phyloP scores from a whole-genome alignment of 2,888 invertebrate species.

The Euclidia mi region DNA sequence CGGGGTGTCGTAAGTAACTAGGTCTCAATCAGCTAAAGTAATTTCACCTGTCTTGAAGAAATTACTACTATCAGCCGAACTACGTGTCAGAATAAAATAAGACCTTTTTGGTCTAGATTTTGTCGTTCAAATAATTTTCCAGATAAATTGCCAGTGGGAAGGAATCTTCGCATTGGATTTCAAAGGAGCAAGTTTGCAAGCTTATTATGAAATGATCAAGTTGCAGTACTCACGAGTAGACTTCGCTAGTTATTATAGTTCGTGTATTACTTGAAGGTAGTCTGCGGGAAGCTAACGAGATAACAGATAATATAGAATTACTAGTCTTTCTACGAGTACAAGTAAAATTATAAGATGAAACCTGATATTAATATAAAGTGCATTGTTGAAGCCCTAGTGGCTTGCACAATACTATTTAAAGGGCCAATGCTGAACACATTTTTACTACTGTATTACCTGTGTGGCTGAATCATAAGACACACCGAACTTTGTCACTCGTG shows the following conservation, averaged over 20 bases:
- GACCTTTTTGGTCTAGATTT: neutral
- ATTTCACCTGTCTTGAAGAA: constrained; percentile 16
- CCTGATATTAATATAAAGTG: no score
- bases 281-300: no score
- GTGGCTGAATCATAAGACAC: no score
- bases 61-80: constrained; percentile 3
- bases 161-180: neutral
- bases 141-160: neutral
- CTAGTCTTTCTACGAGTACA: no score
- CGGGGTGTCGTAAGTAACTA: constrained; percentile 4
- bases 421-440: no score
- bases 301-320: no score
- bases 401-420: no score
- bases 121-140: neutral
- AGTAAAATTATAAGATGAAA: no score
- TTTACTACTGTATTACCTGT: no score
- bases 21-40: constrained; percentile 9
- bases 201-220: constrained; percentile 9
- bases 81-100: constrained; percentile 4
- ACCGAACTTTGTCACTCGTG: no score
- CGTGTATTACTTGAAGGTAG: constrained; percentile 2
- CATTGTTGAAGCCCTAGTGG: no score
- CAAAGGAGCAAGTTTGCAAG: no score
- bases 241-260: neutral
- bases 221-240: constrained; percentile 1